Percentiles rank a stretch among this genome's conserved stretches.
Evolutionary conservation across 2,888 invertebrate species (phyloP).

Genomic region (Trichogramma evanescens): DNA sequence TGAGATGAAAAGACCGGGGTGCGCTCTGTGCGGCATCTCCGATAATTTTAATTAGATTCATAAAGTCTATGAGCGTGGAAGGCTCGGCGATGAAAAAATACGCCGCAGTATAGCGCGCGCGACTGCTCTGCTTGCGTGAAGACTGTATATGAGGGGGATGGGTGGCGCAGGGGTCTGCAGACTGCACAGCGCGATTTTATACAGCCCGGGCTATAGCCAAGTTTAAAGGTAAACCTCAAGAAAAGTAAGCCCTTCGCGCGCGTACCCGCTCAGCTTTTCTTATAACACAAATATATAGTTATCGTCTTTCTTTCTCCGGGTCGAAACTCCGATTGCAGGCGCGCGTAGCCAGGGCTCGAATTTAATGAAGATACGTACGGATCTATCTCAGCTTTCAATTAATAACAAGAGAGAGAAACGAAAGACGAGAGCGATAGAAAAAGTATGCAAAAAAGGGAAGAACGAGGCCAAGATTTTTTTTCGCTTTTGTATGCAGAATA

Average conservation of each 20-base stretch:
- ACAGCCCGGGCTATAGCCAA: no score
- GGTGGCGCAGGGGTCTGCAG: no score
- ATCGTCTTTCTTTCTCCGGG: neutral
- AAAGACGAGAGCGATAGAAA: slow-evolving; percentile 21
- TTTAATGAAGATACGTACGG: slow-evolving; percentile 17
- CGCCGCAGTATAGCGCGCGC: neutral
- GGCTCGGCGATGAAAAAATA: slow-evolving; percentile 6
- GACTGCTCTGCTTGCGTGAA: neutral
- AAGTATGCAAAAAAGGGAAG: no score
- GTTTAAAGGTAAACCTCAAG: neutral
- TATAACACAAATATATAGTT: no score
- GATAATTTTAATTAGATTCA: slow-evolving; percentile 24
- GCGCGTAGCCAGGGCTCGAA: slow-evolving; percentile 6
- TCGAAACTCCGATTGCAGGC: slow-evolving; percentile 16
- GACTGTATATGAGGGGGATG: no score
- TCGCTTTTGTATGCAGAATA: no score
- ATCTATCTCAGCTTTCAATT: slow-evolving; percentile 17
- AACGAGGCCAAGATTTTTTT: no score
- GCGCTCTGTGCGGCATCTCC: slow-evolving; percentile 8
- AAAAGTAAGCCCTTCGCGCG: slow-evolving; percentile 9
- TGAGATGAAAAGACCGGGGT: slow-evolving; percentile 20
- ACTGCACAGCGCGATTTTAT: no score
- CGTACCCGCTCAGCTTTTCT: neutral
- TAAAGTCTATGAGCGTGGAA: slow-evolving; percentile 8
- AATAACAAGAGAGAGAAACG: slow-evolving; percentile 9